phyloP scores from a whole-genome alignment of 1,140 invertebrate genomes.

The Drosophila fuyamai region DNA sequence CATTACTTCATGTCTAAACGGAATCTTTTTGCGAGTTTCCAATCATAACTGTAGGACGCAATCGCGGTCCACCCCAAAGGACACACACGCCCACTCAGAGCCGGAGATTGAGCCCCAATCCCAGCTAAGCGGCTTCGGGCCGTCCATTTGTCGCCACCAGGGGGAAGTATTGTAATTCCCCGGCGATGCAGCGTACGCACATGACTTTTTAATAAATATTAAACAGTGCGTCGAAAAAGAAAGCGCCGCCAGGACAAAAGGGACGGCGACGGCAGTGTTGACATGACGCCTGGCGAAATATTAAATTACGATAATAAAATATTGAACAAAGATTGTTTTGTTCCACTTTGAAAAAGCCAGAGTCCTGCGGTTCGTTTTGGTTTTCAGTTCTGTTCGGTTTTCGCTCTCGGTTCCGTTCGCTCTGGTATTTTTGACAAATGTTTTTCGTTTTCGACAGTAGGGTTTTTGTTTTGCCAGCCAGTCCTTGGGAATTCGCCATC shows the following conservation, averaged over 20 bases:
- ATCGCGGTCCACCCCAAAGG: constrained; percentile 31
- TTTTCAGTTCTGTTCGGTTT: constrained; percentile 18
- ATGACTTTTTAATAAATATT: constrained; percentile 83
- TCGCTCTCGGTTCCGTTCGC: constrained; percentile 20
- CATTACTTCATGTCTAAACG: not conserved
- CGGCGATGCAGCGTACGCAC: constrained; percentile 65
- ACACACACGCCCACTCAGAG: constrained; percentile 4
- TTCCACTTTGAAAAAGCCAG: constrained; percentile 47
- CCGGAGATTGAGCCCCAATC: constrained; percentile 45
- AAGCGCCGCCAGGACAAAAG: constrained; percentile 24
- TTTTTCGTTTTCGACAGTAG: constrained; percentile 47
- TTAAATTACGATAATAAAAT: constrained; percentile 80
- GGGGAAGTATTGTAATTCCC: constrained; percentile 65
- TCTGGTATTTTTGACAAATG: constrained; percentile 73
- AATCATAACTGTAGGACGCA: constrained; percentile 10
- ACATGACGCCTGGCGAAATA: constrained; percentile 51
- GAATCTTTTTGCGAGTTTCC: not conserved
- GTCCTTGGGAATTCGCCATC: constrained; percentile 16
- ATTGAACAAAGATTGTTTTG: constrained; percentile 77
- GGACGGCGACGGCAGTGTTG: constrained; percentile 16
- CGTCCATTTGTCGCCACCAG: constrained; percentile 43
- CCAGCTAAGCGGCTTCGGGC: constrained; percentile 55
- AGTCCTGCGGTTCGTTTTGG: constrained; percentile 45
- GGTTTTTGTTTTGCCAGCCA: constrained; percentile 68
- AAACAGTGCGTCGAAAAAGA: constrained; percentile 69